phyloP scores from a whole-genome alignment of 2,113 vertebrate species.

The Cebus imitator region DNA sequence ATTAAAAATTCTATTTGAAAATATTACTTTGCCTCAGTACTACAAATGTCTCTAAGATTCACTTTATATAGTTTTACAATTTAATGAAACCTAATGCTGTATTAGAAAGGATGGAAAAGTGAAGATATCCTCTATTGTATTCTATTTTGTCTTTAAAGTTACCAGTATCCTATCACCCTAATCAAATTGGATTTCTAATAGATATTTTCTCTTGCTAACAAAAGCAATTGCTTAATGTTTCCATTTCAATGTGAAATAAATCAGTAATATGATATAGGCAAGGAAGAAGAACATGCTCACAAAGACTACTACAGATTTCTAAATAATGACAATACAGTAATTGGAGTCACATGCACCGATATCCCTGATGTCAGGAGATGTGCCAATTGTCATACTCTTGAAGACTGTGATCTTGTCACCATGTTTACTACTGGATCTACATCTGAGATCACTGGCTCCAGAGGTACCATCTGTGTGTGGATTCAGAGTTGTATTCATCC shows the following conservation, averaged over 20 bases:
- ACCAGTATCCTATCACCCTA: background rate
- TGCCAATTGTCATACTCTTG: background rate
- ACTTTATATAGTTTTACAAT: background rate
- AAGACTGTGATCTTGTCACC: background rate
- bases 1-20: conserved; percentile 30
- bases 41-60: background rate
- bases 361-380: background rate
- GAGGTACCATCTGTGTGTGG: background rate
- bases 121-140: background rate
- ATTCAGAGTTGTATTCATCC: background rate
- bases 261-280: background rate
- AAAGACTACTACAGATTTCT: background rate
- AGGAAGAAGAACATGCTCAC: background rate
- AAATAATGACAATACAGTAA: background rate
- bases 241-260: conserved; percentile 46
- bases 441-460: background rate
- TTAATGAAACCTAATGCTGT: background rate
- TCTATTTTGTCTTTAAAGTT: conserved; percentile 30
- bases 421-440: background rate
- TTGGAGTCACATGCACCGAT: background rate
- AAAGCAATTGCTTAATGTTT: conserved; percentile 36
- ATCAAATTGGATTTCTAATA: conserved; percentile 17
- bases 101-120: background rate
- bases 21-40: background rate
- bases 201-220: conserved; percentile 30